Conservation (phyloP, 1,140 invertebrate genomes). For the Ctenoplectra terminalis region DNA sequence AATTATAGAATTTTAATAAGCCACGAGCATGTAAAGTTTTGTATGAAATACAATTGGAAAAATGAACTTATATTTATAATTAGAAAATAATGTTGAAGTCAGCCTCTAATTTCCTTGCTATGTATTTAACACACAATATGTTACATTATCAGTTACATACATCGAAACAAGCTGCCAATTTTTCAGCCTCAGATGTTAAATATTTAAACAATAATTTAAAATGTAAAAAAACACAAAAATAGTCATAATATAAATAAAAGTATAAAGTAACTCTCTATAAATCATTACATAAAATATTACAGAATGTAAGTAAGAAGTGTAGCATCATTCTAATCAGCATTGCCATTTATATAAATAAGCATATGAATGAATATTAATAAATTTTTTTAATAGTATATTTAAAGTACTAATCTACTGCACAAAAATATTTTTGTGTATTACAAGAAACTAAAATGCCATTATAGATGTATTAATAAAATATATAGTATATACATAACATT, state of each 20-base stretch:
- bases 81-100: constrained; percentile 9
- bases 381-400: constrained; percentile 10
- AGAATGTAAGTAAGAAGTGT: constrained; percentile 3
- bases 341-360: constrained; percentile 21
- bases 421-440: constrained; percentile 38
- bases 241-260: not conserved
- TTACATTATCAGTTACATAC: constrained; percentile 33
- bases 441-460: not conserved
- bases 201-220: constrained; percentile 8
- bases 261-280: not conserved
- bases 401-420: constrained; percentile 9
- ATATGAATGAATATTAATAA: not conserved
- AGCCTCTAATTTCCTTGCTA: constrained; percentile 24
- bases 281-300: not conserved
- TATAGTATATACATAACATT: not conserved
- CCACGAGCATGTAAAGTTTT: constrained; percentile 46
- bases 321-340: not conserved
- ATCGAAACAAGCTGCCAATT: constrained; percentile 53
- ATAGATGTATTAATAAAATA: constrained; percentile 15
- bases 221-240: constrained; percentile 7
- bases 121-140: constrained; percentile 2
- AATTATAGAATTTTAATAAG: constrained; percentile 25
- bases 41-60: constrained; percentile 39
- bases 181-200: constrained; percentile 20
- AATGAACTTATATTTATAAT: constrained; percentile 38